A percentile compares a stretch with the other conserved stretches of the same genome.
phyloP scores from a whole-genome alignment of 2,113 vertebrate species.

The Gallinago undulata region DNA sequence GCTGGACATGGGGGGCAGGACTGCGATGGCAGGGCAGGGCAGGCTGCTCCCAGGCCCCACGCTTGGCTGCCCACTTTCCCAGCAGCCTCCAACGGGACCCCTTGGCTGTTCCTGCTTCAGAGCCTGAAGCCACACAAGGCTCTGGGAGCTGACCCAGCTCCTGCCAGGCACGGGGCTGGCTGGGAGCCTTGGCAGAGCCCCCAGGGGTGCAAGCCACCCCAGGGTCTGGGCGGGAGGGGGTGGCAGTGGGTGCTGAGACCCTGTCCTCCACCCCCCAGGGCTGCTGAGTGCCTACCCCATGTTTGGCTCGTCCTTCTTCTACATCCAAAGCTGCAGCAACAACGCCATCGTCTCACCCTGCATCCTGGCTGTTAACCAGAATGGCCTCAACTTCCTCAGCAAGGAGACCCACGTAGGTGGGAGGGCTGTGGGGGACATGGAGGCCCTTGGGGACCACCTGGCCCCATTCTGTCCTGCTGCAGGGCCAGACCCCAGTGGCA shows the following conservation, averaged over 20 bases:
- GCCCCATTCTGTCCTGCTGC: neutral
- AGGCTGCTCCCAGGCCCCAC: neutral
- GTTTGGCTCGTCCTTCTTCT: conserved; percentile 98
- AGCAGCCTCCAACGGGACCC: neutral
- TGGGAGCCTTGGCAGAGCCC: neutral
- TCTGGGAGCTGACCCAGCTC: neutral
- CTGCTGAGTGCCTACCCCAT: conserved; percentile 91
- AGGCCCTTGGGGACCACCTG: rapidly evolving
- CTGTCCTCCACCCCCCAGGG: conserved; percentile 53
- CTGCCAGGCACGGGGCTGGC: neutral
- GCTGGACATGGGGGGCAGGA: neutral
- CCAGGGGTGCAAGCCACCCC: neutral
- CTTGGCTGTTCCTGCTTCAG: neutral
- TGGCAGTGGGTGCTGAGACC: conserved; percentile 77
- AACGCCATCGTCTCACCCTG: conserved; percentile 83
- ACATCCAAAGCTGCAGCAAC: conserved; percentile 93
- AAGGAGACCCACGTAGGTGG: conserved; percentile 90
- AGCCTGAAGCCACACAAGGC: neutral
- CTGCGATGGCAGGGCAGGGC: neutral
- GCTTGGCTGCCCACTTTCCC: rapidly evolving
- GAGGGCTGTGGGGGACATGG: rapidly evolving
- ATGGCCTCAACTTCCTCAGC: conserved; percentile 92
- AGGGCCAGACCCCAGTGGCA: neutral
- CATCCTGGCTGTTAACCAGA: conserved; percentile 92
- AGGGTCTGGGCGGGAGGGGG: rapidly evolving